Evolutionary conservation across 2,888 invertebrate species (phyloP).

Genomic region (Tigriopus californicus): DNA sequence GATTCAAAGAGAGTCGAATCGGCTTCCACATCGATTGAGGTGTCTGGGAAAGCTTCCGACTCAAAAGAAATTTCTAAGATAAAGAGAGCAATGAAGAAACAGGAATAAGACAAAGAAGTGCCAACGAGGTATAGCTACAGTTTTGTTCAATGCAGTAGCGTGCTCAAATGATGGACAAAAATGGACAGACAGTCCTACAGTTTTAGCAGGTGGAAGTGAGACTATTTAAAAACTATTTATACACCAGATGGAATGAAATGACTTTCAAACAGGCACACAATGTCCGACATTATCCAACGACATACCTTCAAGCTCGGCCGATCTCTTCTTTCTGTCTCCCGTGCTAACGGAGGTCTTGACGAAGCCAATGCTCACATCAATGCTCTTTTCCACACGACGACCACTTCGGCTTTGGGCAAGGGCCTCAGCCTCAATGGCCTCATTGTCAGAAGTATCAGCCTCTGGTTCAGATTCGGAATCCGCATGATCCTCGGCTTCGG

Average conservation of each 20-base stretch:
- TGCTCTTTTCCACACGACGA: conserved; percentile 3
- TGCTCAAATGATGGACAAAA: no score
- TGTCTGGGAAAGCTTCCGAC: no score
- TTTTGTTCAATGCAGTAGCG: no score
- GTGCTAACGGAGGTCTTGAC: neutral
- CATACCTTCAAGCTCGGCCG: neutral
- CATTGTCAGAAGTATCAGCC: conserved; percentile 25
- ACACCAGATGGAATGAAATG: neutral
- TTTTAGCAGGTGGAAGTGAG: neutral
- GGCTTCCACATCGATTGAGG: no score
- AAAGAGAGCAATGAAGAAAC: no score
- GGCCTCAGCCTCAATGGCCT: neutral
- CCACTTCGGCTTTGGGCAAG: neutral
- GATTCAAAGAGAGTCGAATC: no score
- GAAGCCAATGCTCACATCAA: conserved; percentile 11
- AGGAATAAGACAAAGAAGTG: no score
- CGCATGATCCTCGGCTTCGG: conserved; percentile 24
- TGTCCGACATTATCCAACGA: no score
- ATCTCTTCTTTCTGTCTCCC: neutral
- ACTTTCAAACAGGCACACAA: neutral
- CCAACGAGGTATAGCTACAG: no score
- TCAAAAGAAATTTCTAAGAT: no score
- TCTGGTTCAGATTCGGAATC: conserved; percentile 23
- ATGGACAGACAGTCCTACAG: no score
- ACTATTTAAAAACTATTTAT: neutral